Evolutionary conservation across 1,140 invertebrate genomes (phyloP).

Genomic region (Drosophila leontia): DNA sequence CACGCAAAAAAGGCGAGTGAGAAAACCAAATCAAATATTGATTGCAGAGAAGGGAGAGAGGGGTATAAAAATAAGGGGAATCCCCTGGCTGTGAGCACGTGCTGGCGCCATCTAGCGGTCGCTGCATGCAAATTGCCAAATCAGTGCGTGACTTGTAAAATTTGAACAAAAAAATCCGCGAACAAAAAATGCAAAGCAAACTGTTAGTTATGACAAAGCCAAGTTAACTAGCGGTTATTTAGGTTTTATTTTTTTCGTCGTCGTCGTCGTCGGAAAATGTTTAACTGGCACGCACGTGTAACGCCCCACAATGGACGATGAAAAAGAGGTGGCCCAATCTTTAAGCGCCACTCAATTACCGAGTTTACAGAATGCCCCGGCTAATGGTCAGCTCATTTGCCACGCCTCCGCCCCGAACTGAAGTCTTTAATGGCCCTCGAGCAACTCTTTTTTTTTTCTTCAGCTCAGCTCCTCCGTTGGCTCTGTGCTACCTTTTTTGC

Average conservation of each 20-base stretch:
- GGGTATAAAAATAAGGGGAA: slow-evolving; percentile 4
- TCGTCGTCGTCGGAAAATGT: slow-evolving; percentile 5
- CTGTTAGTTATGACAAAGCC: slow-evolving; percentile 68
- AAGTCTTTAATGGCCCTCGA: slow-evolving; percentile 41
- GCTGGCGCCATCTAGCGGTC: slow-evolving; percentile 64
- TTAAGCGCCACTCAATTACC: slow-evolving; percentile 42
- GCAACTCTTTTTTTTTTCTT: slow-evolving; percentile 27
- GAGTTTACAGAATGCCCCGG: slow-evolving; percentile 53
- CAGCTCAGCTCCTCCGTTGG: neutral
- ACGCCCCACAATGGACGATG: slow-evolving; percentile 41
- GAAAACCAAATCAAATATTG: slow-evolving; percentile 46
- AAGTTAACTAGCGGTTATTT: slow-evolving; percentile 56
- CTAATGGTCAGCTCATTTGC: slow-evolving; percentile 63
- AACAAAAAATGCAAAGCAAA: slow-evolving; percentile 44
- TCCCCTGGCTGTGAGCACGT: slow-evolving; percentile 46
- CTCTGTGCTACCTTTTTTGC: slow-evolving; percentile 30
- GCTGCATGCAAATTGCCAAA: slow-evolving; percentile 75
- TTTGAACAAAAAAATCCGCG: slow-evolving; percentile 27
- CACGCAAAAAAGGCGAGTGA: neutral
- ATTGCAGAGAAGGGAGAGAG: slow-evolving; percentile 10
- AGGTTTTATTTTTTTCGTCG: slow-evolving; percentile 17
- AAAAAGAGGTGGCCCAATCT: slow-evolving; percentile 34
- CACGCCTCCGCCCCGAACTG: slow-evolving; percentile 14
- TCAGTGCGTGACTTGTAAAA: slow-evolving; percentile 78
- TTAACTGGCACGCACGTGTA: slow-evolving; percentile 67